phyloP scores from a whole-genome alignment of 2,113 vertebrate species.

The Pterocles gutturalis region DNA sequence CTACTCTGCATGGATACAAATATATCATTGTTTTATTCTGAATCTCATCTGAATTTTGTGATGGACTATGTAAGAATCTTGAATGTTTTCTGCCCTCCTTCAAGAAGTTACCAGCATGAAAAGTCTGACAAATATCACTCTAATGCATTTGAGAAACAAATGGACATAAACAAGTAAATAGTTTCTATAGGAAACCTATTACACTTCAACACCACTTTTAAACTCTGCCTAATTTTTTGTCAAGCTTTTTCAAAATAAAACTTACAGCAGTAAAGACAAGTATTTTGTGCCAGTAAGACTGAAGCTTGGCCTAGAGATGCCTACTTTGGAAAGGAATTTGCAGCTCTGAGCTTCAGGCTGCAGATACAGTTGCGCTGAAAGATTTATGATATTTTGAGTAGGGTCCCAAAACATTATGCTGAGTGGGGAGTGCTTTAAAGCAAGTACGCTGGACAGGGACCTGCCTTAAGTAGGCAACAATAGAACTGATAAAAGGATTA shows the following conservation, averaged over 20 bases:
- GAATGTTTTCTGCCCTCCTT: neutral
- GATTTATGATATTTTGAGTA: neutral
- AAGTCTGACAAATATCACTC: neutral
- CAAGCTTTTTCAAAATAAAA: neutral
- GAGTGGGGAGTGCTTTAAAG: neutral
- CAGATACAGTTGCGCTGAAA: neutral
- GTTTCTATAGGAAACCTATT: neutral
- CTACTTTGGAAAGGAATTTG: neutral
- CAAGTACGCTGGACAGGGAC: neutral
- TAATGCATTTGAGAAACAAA: neutral
- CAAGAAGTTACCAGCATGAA: neutral
- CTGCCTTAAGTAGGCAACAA: neutral
- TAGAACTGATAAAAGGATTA: neutral
- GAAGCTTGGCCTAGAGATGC: neutral
- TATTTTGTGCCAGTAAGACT: neutral
- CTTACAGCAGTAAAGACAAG: neutral
- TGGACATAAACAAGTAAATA: neutral
- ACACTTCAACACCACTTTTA: neutral
- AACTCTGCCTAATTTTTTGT: neutral
- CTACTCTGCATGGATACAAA: neutral
- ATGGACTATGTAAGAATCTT: neutral
- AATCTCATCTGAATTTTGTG: neutral
- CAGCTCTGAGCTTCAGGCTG: neutral
- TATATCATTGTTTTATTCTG: neutral
- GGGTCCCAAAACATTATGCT: neutral